Conservation (phyloP, 1,140 invertebrate genomes). For the Drosophila baimaii region DNA sequence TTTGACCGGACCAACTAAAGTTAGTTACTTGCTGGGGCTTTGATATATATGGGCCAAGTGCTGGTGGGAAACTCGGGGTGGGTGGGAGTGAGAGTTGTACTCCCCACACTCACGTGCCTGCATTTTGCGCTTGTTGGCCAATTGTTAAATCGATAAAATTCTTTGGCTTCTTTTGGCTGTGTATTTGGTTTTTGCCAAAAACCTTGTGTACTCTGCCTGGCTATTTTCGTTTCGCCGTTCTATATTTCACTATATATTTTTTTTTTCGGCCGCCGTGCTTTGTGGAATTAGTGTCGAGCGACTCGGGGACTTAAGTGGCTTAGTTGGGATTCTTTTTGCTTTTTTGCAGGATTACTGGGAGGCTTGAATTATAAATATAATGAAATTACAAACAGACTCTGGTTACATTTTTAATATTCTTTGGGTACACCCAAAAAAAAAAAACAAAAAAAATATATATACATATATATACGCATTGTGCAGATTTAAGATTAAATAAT, state of each 20-base stretch:
- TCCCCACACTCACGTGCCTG: slow-evolving; percentile 37
- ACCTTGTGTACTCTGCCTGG: slow-evolving; percentile 1
- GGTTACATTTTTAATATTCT: slow-evolving; percentile 8
- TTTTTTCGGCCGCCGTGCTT: slow-evolving; percentile 24
- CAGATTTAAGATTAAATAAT: too few relatives aligned
- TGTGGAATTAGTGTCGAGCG: slow-evolving; percentile 29
- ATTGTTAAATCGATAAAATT: slow-evolving; percentile 76
- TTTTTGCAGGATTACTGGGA: background rate
- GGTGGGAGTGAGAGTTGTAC: slow-evolving; percentile 15
- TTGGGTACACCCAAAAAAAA: too few relatives aligned
- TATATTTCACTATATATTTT: slow-evolving; percentile 30
- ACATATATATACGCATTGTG: too few relatives aligned
- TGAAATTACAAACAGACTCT: slow-evolving; percentile 25
- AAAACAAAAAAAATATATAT: too few relatives aligned
- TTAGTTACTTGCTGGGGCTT: slow-evolving; percentile 15
- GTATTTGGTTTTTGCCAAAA: slow-evolving; percentile 20
- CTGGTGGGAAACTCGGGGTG: background rate
- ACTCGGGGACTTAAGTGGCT: slow-evolving; percentile 16
- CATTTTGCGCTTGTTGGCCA: slow-evolving; percentile 53
- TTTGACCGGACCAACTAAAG: slow-evolving; percentile 24
- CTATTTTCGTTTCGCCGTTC: slow-evolving; percentile 8
- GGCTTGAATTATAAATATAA: slow-evolving; percentile 21
- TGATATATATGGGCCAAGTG: slow-evolving; percentile 54
- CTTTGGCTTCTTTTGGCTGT: slow-evolving; percentile 8
- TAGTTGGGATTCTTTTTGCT: slow-evolving; percentile 19